phyloP scores from a whole-genome alignment of 2,113 vertebrate species.

The Clinocottus analis region DNA sequence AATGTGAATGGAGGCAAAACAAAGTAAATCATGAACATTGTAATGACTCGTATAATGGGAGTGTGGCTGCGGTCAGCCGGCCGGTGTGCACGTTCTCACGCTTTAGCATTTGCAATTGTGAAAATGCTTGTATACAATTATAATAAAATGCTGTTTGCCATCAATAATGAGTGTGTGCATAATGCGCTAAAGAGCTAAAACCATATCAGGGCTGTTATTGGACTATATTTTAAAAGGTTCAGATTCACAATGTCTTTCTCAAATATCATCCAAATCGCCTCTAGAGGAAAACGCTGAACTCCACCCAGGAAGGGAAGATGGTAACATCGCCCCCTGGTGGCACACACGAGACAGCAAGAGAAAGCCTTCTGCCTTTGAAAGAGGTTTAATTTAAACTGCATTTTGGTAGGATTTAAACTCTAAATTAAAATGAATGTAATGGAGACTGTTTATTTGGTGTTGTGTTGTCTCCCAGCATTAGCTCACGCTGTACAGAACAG shows the following conservation, averaged over 20 bases:
- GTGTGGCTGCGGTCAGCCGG: too few species aligned
- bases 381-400: neutral
- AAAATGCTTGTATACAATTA: slow-evolving; percentile 14
- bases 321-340: slow-evolving; percentile 75
- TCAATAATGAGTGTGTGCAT: slow-evolving; percentile 7
- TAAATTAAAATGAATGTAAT: slow-evolving; percentile 10
- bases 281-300: slow-evolving; percentile 22
- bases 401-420: neutral
- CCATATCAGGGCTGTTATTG: neutral
- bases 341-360: neutral
- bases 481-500: slow-evolving; percentile 15
- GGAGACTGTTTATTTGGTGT: neutral
- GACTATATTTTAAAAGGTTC: slow-evolving; percentile 15
- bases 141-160: slow-evolving; percentile 20
- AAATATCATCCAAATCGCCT: neutral
- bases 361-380: neutral
- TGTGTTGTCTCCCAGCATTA: neutral
- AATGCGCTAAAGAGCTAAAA: neutral
- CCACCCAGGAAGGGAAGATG: slow-evolving; percentile 34
- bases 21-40: neutral
- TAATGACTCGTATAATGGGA: slow-evolving; percentile 15
- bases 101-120: neutral
- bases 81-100: slow-evolving; percentile 16
- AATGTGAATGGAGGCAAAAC: neutral
- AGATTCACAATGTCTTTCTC: slow-evolving; percentile 30